A percentile compares a stretch with the other conserved stretches of the same genome.
Evolutionary conservation across 2,797 vertebrate genomes (phyloP).

Genomic region (Myiothlypis chrysogaster): DNA sequence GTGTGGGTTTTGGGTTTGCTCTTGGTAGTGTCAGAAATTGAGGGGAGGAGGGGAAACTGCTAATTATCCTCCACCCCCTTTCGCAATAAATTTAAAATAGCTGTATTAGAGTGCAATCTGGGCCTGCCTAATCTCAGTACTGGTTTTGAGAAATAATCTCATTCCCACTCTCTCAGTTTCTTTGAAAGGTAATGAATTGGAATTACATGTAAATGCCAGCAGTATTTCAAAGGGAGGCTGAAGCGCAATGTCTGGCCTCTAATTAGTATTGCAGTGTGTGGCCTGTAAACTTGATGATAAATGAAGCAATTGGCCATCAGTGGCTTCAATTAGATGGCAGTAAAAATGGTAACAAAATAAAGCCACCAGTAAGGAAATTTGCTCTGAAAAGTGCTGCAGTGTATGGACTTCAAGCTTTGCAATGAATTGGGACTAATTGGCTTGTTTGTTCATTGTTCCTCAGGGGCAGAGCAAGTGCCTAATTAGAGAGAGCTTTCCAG

Average conservation of each 20-base stretch:
- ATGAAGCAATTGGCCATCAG: conserved; percentile 61
- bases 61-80: background rate
- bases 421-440: conserved; percentile 49
- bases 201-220: conserved; percentile 28
- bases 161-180: background rate
- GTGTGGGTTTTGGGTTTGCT: background rate
- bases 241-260: conserved; percentile 28
- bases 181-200: conserved; percentile 52
- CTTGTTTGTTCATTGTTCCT: conserved; percentile 31
- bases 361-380: conserved; percentile 26
- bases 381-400: conserved; percentile 18
- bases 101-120: background rate
- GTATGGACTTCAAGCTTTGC: background rate
- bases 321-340: conserved; percentile 63
- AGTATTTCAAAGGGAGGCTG: conserved; percentile 51
- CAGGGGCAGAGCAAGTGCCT: background rate
- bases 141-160: conserved; percentile 22
- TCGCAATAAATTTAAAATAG: background rate
- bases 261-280: conserved; percentile 62
- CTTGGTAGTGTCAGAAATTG: background rate
- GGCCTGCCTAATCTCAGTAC: background rate
- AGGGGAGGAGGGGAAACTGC: background rate
- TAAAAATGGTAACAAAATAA: conserved; percentile 64
- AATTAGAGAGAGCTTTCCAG: background rate
- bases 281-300: conserved; percentile 65